Conservation (phyloP, 2,888 invertebrate species). For the Mayetiola destructor region DNA sequence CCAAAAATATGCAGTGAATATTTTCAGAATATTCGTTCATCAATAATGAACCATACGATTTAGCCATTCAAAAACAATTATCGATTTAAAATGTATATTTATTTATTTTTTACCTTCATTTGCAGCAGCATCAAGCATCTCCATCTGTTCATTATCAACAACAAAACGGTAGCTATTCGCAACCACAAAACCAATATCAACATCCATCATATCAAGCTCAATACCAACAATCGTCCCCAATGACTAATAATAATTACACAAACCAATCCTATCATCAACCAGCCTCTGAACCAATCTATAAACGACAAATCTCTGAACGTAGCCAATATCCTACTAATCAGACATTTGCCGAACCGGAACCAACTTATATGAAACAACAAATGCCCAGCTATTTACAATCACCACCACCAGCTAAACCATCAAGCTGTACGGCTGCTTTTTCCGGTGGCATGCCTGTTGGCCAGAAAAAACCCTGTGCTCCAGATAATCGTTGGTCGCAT, state of each 20-base stretch:
- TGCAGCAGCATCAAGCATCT: background rate
- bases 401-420: background rate
- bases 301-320: background rate
- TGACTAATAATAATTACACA: constrained; percentile 22
- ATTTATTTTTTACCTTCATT: no score
- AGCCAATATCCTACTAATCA: background rate
- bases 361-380: constrained; percentile 6
- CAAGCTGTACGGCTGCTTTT: constrained; percentile 19
- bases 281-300: constrained; percentile 14
- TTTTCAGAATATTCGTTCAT: no score
- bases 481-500: constrained; percentile 18
- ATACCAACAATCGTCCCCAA: constrained; percentile 28
- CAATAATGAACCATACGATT: no score
- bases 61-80: no score
- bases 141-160: background rate
- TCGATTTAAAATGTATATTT: no score
- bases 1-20: no score
- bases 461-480: background rate
- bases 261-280: constrained; percentile 15
- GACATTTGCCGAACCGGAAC: constrained; percentile 8
- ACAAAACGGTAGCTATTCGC: constrained; percentile 29
- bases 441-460: constrained; percentile 18
- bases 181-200: constrained; percentile 29
- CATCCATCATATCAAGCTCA: constrained; percentile 20
- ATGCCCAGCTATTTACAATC: constrained; percentile 2